Conservation (phyloP, 1,140 invertebrate genomes). For the Drosophila quadrilineata region DNA sequence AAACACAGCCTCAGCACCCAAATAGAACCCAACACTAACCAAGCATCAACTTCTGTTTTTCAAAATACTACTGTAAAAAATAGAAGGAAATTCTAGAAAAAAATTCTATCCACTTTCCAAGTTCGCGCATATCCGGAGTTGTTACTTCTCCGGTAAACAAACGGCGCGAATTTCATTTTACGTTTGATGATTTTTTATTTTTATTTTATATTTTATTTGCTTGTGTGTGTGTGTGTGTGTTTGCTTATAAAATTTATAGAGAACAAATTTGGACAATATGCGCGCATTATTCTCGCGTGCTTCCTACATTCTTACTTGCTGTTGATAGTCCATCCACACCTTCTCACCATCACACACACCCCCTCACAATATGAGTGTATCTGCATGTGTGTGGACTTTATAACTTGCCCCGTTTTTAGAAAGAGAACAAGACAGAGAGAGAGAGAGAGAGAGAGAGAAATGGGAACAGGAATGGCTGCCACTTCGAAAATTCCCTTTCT, state of each 20-base stretch:
- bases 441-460: no score
- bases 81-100: no score
- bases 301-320: constrained; percentile 51
- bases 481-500: no score
- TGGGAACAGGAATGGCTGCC: no score
- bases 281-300: constrained; percentile 67
- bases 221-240: constrained; percentile 44
- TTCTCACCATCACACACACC: neutral
- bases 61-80: no score
- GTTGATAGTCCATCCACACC: constrained; percentile 20
- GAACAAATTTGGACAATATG: constrained; percentile 81
- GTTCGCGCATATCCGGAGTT: constrained; percentile 53
- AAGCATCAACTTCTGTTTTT: constrained; percentile 23
- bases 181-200: constrained; percentile 23
- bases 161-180: constrained; percentile 49
- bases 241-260: constrained; percentile 79
- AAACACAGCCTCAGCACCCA: constrained; percentile 38
- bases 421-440: no score
- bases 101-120: constrained; percentile 26
- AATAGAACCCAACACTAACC: constrained; percentile 14
- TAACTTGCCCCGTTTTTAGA: constrained; percentile 18
- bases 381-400: constrained; percentile 3
- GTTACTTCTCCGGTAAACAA: constrained; percentile 46
- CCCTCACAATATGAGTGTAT: neutral
- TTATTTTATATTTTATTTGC: constrained; percentile 18